A percentile compares a stretch with the other conserved stretches of the same genome.
Conservation (phyloP, 2,797 vertebrate genomes). For the Parauchenoglanis ngamensis region DNA sequence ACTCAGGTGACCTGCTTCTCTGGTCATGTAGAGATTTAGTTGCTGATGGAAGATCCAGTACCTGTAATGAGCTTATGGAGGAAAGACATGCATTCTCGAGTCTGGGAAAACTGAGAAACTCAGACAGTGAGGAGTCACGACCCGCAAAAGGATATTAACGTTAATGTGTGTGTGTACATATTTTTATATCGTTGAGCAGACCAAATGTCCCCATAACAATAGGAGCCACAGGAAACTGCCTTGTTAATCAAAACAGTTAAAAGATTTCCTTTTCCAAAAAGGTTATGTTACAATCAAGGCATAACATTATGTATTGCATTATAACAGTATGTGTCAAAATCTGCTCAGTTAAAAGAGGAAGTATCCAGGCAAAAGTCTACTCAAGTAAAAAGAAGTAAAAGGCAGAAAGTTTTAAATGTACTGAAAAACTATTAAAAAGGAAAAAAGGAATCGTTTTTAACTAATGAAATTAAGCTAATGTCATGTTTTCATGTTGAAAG, state of each 20-base stretch:
- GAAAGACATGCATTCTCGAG: neutral
- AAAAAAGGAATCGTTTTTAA: neutral
- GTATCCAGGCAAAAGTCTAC: neutral
- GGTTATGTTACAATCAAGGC: neutral
- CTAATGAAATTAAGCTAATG: neutral
- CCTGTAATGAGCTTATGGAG: slow-evolving; percentile 14
- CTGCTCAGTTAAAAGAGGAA: neutral
- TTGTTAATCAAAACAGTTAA: neutral
- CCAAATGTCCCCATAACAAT: neutral
- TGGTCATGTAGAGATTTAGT: slow-evolving; percentile 4
- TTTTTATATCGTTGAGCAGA: neutral
- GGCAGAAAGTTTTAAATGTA: neutral
- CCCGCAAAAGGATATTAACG: neutral
- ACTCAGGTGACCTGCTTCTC: slow-evolving; percentile 4
- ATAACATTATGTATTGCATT: neutral
- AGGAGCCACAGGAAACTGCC: neutral
- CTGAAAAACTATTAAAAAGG: neutral
- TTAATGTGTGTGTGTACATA: neutral
- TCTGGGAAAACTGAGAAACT: slow-evolving; percentile 17
- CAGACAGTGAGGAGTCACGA: neutral
- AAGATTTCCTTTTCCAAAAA: neutral
- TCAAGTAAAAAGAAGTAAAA: neutral
- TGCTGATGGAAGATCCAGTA: slow-evolving; percentile 5
- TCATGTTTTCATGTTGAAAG: neutral
- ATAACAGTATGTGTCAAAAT: neutral